These are phyloP conservation scores for Machaerirhynchus nigripectus DNA, from an alignment of 2,113 vertebrate genomes.

Conservation along the genomic window DNA sequence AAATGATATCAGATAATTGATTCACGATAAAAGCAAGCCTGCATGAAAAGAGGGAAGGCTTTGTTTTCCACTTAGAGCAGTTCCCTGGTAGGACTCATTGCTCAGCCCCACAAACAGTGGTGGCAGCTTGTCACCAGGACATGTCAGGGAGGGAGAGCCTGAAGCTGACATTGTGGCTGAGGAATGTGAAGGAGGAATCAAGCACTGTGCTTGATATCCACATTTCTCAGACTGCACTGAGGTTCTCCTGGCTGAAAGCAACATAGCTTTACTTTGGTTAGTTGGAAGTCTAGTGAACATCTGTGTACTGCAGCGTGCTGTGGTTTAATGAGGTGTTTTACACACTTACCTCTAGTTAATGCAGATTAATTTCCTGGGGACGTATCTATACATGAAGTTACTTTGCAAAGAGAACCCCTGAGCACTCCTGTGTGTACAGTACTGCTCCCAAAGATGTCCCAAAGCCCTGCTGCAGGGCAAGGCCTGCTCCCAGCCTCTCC, in stretches of 20 bases:
- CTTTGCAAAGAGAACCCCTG: neutral
- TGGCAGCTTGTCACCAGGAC: neutral
- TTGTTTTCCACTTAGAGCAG: neutral
- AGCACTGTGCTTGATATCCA: rapidly evolving
- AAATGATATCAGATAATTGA: neutral
- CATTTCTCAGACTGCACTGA: neutral
- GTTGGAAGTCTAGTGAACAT: neutral
- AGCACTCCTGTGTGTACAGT: rapidly evolving
- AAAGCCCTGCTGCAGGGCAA: neutral
- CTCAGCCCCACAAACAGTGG: neutral
- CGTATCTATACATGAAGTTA: neutral
- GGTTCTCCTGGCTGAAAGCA: neutral
- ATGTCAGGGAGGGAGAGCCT: rapidly evolving
- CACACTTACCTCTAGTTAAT: neutral
- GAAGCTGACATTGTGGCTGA: neutral
- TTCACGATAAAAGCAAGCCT: neutral
- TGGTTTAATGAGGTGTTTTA: neutral
- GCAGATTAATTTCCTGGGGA: neutral
- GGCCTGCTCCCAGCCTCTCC: neutral
- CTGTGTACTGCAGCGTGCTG: neutral
- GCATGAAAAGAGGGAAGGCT: neutral
- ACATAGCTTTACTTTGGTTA: neutral
- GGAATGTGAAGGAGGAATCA: neutral
- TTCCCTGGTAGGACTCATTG: neutral
- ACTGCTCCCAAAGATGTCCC: neutral